Base-by-base conservation (phyloP, 2,113 vertebrate genomes). In the Ranitomeya variabilis region DNA sequence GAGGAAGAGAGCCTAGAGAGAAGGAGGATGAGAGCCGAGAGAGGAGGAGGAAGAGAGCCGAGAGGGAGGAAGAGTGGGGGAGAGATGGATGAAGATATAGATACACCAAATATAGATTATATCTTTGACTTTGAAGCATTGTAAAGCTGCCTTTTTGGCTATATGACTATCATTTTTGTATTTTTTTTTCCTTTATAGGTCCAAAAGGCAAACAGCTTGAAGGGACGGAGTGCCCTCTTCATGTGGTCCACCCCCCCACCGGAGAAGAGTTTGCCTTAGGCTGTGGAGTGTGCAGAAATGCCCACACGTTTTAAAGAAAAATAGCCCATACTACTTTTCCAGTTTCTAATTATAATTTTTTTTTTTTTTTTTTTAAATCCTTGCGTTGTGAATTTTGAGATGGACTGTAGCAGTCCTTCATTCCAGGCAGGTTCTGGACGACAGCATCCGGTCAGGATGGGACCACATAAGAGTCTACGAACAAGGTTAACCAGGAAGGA, bases 181-280 rank as follows among this genome's bases (percentile, higher is more conserved):
- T 60, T 7, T 76, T 89, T 88, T 90, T 91, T 89, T 37, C 6
- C 3, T 31, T 21, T 92, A 0, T 89, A 99, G 98, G 98, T 94
- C 98, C 98, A 92, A 99, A 99, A 96, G 97, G 98, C 89, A 99
- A 99, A 92, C 98, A 99, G 89, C 95, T 99, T 92, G 98, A 99
- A 94, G 98, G 98, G 85, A 97, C 97, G 0, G 98, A 99, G 91
- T 99, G 98, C 91, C 98, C 98, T 45, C 95, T 99, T 93, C 98
- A 99, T 87, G 98, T 99, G 92, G 97, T 98, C 85, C 98, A 99
- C 90, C 98, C 98, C 37, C 96, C 97, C 66, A 99, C 98, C 0
- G 98, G 98, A 86, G 98, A 99, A 93, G 98, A 99, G 92, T 99
- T 99, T 92, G 98, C 98, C 89, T 93, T 99, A 91, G 98, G 98